Percentiles rank a stretch among this genome's conserved stretches.
Evolutionary conservation across 2,797 vertebrate genomes (phyloP).

Genomic region (Anabas testudineus): DNA sequence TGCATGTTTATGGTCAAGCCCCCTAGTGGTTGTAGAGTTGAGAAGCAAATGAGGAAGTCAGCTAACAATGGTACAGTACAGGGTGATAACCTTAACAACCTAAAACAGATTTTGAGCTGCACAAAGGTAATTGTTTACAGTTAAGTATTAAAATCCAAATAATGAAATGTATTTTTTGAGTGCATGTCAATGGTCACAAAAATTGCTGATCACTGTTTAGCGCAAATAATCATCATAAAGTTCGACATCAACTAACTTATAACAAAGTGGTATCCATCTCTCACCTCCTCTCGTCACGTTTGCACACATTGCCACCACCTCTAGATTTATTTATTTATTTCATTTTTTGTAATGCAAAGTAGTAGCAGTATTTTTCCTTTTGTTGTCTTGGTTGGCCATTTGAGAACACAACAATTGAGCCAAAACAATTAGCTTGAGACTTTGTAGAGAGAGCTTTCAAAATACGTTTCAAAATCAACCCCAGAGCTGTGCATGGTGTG

Average conservation of each 20-base stretch:
- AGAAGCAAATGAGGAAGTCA: background rate
- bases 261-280: background rate
- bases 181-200: no score
- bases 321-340: slow-evolving; percentile 8
- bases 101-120: no score
- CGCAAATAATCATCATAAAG: no score
- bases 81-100: no score
- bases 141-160: no score
- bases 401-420: slow-evolving; percentile 52
- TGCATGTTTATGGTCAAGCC: background rate
- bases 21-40: background rate
- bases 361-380: slow-evolving; percentile 58
- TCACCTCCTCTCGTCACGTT: slow-evolving; percentile 3
- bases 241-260: background rate
- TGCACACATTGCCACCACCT: slow-evolving; percentile 3
- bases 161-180: no score
- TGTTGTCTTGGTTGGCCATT: slow-evolving; percentile 55
- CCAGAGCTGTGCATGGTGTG: slow-evolving; percentile 28
- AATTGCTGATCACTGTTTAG: no score
- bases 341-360: slow-evolving; percentile 34
- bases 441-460: slow-evolving; percentile 55
- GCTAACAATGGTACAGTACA: background rate
- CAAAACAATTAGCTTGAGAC: slow-evolving; percentile 62
- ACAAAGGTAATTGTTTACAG: no score
- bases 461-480: slow-evolving; percentile 46